Conservation (phyloP, 1,140 invertebrate species). For the Tachypleus tridentatus region DNA sequence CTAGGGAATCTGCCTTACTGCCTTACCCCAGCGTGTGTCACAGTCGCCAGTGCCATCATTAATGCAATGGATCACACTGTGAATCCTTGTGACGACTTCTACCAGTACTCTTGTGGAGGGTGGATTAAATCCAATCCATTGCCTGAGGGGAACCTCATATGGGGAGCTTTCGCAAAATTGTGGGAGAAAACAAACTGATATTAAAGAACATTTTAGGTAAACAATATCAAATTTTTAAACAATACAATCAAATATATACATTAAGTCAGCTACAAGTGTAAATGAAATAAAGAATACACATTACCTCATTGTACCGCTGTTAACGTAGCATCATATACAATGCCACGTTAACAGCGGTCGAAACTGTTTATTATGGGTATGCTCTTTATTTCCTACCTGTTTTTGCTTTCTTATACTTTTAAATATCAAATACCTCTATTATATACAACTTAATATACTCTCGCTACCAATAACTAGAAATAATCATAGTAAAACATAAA, state of each 20-base stretch:
- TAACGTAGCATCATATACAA: too few species aligned
- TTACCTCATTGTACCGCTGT: too few species aligned
- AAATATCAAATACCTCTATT: too few species aligned
- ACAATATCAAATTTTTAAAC: constrained; percentile 4
- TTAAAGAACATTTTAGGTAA: constrained; percentile 70
- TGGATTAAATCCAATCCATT: constrained; percentile 87
- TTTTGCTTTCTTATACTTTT: too few species aligned
- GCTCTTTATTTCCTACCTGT: too few species aligned
- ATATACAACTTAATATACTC: too few species aligned
- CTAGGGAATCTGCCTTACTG: constrained; percentile 36
- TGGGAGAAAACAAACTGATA: constrained; percentile 86
- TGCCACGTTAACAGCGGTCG: too few species aligned
- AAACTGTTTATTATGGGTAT: too few species aligned
- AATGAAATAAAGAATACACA: too few species aligned
- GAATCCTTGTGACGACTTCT: constrained; percentile 91
- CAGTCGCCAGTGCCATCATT: constrained; percentile 68
- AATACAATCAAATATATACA: neutral
- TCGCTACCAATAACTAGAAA: too few species aligned
- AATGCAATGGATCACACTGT: constrained; percentile 62
- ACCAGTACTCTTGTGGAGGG: constrained; percentile 84
- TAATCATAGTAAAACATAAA: too few species aligned
- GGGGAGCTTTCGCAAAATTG: constrained; percentile 87
- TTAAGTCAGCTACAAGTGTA: too few species aligned
- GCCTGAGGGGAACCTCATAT: constrained; percentile 70
- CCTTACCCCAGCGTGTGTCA: constrained; percentile 68